A percentile compares a stretch with the other conserved stretches of the same genome.
Evolutionary conservation across 1,140 invertebrate genomes (phyloP).

Genomic region (Brachionus rotundiformis): DNA sequence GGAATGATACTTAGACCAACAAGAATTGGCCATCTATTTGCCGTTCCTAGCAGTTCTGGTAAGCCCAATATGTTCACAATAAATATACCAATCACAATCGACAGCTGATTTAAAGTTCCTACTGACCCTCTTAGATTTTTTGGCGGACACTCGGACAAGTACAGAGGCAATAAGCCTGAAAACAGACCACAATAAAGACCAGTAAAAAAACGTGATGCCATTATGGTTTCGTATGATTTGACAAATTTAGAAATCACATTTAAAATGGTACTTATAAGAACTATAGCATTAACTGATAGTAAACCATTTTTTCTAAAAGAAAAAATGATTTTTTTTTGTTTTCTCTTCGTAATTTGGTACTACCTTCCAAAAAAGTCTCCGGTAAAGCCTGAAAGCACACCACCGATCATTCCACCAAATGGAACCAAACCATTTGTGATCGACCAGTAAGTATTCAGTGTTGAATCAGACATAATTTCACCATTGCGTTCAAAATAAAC

Average conservation of each 20-base stretch:
- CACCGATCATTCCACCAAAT: slow-evolving; percentile 88
- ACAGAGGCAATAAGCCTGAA: slow-evolving; percentile 79
- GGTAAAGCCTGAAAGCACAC: slow-evolving; percentile 73
- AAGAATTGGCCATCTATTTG: slow-evolving; percentile 78
- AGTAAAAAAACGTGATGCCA: slow-evolving; percentile 72
- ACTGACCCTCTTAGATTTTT: slow-evolving; percentile 76
- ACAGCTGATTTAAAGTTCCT: slow-evolving; percentile 82
- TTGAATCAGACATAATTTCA: neutral
- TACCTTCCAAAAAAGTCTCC: slow-evolving; percentile 78
- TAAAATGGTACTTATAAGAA: slow-evolving; percentile 83
- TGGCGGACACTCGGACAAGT: slow-evolving; percentile 82
- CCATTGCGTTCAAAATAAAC: slow-evolving; percentile 21
- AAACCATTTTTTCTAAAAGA: slow-evolving; percentile 83
- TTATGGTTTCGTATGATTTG: slow-evolving; percentile 90
- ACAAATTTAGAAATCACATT: slow-evolving; percentile 91
- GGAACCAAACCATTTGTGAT: slow-evolving; percentile 81
- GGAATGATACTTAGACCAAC: slow-evolving; percentile 82
- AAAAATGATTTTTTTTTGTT: slow-evolving; percentile 50
- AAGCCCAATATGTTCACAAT: slow-evolving; percentile 71
- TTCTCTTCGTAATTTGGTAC: slow-evolving; percentile 41
- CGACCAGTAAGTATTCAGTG: slow-evolving; percentile 61
- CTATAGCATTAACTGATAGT: slow-evolving; percentile 89
- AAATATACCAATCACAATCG: slow-evolving; percentile 82
- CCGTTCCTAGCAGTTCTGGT: slow-evolving; percentile 66
- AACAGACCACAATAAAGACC: slow-evolving; percentile 49